These are phyloP conservation scores for Petaurus breviceps DNA, from an alignment of 2,113 vertebrate species.

Conservation along the genomic window DNA sequence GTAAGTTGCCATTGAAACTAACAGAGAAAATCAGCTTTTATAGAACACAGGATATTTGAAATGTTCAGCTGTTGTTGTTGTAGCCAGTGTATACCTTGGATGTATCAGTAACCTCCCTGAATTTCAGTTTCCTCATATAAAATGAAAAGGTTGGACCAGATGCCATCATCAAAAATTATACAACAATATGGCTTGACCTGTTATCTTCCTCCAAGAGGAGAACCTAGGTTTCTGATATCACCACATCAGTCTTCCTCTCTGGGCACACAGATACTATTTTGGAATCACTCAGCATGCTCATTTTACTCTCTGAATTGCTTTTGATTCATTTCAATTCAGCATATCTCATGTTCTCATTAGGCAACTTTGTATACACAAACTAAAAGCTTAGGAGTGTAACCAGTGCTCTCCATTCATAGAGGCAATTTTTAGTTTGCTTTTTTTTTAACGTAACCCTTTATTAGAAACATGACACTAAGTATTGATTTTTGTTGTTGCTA, in stretches of 20 bases:
- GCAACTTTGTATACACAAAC: conserved; percentile 38
- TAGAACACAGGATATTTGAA: not conserved
- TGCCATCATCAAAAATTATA: not conserved
- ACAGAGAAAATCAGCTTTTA: not conserved
- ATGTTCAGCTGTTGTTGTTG: too few species aligned
- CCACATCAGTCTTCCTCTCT: not conserved
- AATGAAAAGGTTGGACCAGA: not conserved
- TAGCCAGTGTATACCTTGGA: not conserved
- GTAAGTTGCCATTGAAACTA: not conserved
- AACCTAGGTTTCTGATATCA: accelerated
- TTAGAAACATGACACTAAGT: too few species aligned
- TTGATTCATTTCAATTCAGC: conserved; percentile 58
- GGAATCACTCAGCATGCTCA: conserved; percentile 7
- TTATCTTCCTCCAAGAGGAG: not conserved
- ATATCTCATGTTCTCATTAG: conserved; percentile 50
- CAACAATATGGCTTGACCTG: not conserved
- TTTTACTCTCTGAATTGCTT: conserved; percentile 41
- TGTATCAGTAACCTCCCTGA: not conserved
- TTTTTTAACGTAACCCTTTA: not conserved
- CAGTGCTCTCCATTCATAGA: not conserved
- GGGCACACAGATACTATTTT: not conserved
- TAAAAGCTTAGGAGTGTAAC: conserved; percentile 34
- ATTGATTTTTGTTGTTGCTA: too few species aligned
- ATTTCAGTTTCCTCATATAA: not conserved
- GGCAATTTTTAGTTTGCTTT: not conserved